Evolutionary conservation across 92 coral and sea anemone species (phyloP).

Genomic region (Heteractis magnifica): DNA sequence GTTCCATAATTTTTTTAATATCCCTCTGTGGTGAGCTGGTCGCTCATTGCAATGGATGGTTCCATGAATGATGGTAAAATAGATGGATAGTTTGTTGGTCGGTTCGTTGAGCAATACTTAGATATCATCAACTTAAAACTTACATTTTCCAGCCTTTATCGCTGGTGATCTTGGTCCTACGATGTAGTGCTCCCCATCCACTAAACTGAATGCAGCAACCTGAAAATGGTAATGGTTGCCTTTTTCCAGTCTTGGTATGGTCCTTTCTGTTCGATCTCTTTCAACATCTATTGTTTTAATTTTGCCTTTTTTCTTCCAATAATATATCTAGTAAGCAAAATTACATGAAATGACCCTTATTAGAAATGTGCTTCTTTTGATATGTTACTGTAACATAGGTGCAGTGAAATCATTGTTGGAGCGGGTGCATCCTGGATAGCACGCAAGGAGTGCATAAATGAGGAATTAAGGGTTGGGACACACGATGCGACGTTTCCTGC

Average conservation of each 20-base stretch:
- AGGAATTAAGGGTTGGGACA: too few species aligned
- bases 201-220: constrained; percentile 63
- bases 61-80: neutral
- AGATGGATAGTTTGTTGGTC: neutral
- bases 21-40: too few species aligned
- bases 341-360: neutral
- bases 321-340: constrained; percentile 51
- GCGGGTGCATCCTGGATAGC: too few species aligned
- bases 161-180: constrained; percentile 67
- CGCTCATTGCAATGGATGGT: neutral
- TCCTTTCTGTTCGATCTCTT: constrained; percentile 39
- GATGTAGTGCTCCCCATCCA: constrained; percentile 56
- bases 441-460: too few species aligned
- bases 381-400: neutral
- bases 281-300: constrained; percentile 59
- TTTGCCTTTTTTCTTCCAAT: constrained; percentile 35
- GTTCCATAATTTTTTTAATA: too few species aligned
- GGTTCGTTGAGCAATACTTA: neutral
- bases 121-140: neutral
- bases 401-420: neutral
- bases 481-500: too few species aligned
- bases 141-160: constrained; percentile 65
- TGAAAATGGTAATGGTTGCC: constrained; percentile 54
- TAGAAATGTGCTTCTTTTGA: neutral
- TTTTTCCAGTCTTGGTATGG: constrained; percentile 35